phyloP scores from a whole-genome alignment of 2,888 invertebrate species.

The Torymus auratus region DNA sequence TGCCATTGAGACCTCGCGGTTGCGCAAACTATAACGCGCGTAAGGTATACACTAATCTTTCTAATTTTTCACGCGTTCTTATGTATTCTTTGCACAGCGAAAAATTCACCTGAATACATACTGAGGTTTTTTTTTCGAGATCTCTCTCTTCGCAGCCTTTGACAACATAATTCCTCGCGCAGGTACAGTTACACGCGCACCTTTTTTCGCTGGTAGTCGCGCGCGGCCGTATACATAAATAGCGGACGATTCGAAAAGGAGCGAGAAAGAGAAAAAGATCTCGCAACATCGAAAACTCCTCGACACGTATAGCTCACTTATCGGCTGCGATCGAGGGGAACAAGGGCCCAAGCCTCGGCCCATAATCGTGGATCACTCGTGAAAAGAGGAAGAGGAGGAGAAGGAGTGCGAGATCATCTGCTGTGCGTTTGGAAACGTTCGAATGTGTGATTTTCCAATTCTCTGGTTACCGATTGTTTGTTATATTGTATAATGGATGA shows the following conservation, averaged over 20 bases:
- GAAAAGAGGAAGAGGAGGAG: not conserved
- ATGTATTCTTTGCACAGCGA: too few relatives aligned
- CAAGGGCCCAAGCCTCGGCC: slow-evolving; percentile 66
- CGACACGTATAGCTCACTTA: slow-evolving; percentile 64
- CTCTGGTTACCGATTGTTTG: too few relatives aligned
- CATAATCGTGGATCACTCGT: slow-evolving; percentile 72
- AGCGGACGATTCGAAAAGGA: slow-evolving; percentile 47
- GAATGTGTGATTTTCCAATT: too few relatives aligned
- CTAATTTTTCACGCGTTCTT: too few relatives aligned
- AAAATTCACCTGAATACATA: too few relatives aligned
- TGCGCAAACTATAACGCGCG: too few relatives aligned
- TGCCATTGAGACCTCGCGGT: too few relatives aligned
- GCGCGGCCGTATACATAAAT: slow-evolving; percentile 56
- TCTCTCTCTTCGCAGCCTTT: slow-evolving; percentile 13
- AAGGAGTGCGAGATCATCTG: too few relatives aligned
- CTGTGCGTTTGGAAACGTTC: too few relatives aligned
- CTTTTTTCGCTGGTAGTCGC: slow-evolving; percentile 57
- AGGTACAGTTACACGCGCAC: slow-evolving; percentile 43
- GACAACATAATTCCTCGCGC: slow-evolving; percentile 48
- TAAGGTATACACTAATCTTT: too few relatives aligned
- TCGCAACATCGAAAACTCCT: slow-evolving; percentile 66
- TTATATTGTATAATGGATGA: too few relatives aligned
- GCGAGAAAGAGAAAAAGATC: slow-evolving; percentile 54
- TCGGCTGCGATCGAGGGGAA: slow-evolving; percentile 67
- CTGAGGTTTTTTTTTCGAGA: not conserved